Evolutionary conservation across 2,888 invertebrate genomes (phyloP), one percentile per base, ranked within the genome.

Genomic region (Nemapogon koenigi): DNA sequence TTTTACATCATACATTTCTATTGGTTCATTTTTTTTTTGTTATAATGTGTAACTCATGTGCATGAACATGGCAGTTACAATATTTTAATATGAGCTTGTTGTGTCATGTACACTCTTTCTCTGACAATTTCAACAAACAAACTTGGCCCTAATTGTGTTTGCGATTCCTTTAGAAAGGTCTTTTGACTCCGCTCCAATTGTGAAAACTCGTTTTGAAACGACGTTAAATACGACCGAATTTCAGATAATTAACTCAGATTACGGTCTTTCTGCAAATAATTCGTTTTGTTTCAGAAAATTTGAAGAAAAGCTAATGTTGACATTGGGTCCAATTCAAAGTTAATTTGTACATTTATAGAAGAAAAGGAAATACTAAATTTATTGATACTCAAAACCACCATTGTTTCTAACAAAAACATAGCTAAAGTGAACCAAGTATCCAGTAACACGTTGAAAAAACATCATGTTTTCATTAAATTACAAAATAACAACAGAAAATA

Each of bases 191-290:
- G 49, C 60, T 64, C 62, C 64, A 63, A 69, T 69, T 68, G 67
- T 64, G 62, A 63, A 63, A 67, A 67, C 62, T 64, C 65, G 55
- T 69, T 70, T 59, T 59, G 58, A 59, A 67, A 66, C 66, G 65
- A 73, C 61, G 55, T 67, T 68, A 69, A 73, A 68, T 70, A 63
- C 67, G 63, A 63, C 62, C 63, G 62, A 69, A 69, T 68, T 66
- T 59, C 57, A 68, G 70, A 72, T 72, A 73, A 73, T 75, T 73
- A 75, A 69, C 66, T 70, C 55, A 69, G 70, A 75, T 75, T 69
- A 72, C 59, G 61, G 57, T 59, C 59, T 62, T 64, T 67, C 57
- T 55, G 56, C 52, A 55, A 58, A 61, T 64, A 59, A 68, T 60
- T 59, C 52, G 59, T 56, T 61, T 66, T 71, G 65, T 62, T 70